phyloP scores from a whole-genome alignment of 2,797 vertebrate species.

The Lagorchestes hirsutus region DNA sequence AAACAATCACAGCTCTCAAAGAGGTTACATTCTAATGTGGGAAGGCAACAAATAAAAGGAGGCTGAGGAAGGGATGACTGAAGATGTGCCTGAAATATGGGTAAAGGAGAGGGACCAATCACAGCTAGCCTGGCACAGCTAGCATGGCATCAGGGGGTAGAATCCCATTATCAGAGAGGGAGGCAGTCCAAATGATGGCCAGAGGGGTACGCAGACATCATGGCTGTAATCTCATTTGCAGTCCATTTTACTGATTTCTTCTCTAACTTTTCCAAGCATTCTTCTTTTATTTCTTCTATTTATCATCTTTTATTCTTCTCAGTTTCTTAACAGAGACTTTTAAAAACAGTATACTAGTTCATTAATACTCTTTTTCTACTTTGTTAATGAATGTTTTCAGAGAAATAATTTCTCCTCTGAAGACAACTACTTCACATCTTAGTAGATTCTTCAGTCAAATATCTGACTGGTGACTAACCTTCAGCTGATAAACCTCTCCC shows the following conservation, averaged over 20 bases:
- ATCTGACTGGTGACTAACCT: not conserved
- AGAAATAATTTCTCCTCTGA: not conserved
- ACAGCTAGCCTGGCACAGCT: not conserved
- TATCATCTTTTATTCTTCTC: not conserved
- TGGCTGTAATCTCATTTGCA: not conserved
- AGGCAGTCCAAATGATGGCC: not conserved
- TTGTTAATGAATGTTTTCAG: not conserved
- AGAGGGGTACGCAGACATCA: not conserved
- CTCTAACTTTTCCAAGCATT: not conserved
- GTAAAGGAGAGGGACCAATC: not conserved
- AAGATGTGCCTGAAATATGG: not conserved
- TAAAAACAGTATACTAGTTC: not conserved
- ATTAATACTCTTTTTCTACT: not conserved
- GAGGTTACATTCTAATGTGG: not conserved
- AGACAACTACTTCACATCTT: not conserved
- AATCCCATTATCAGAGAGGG: not conserved
- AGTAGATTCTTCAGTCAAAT: not conserved
- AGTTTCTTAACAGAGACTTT: not conserved
- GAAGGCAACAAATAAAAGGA: not conserved
- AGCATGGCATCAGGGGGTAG: not conserved
- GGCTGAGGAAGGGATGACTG: not conserved
- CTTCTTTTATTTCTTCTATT: not conserved
- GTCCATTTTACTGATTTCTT: not conserved
- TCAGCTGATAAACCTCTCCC: not conserved
- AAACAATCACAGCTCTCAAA: not conserved